These are phyloP conservation scores for Aphrocallistes beatrix DNA, from an alignment of 37 sponge, comb jelly and placozoan genomes.

Conservation along the genomic window DNA sequence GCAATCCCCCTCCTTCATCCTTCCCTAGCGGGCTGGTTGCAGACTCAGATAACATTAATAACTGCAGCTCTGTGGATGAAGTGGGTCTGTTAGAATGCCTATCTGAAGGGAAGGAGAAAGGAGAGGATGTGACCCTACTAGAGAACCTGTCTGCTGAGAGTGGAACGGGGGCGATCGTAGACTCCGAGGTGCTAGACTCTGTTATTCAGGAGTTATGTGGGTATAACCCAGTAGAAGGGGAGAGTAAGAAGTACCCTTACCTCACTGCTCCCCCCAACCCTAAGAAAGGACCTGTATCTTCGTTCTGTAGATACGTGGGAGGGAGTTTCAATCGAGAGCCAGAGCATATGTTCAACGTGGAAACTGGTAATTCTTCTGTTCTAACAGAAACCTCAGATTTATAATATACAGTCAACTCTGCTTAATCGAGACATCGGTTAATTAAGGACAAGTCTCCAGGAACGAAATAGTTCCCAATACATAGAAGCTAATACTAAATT, in stretches of 20 bases:
- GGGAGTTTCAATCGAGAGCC: constrained; percentile 53
- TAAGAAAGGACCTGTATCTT: constrained; percentile 21
- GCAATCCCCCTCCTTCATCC: background rate
- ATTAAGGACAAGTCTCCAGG: too few relatives aligned
- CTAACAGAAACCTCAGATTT: background rate
- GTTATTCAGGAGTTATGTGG: background rate
- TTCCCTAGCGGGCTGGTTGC: background rate
- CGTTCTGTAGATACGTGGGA: constrained; percentile 24
- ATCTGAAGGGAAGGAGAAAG: background rate
- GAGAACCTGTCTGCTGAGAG: background rate
- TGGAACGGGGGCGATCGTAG: background rate
- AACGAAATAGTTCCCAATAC: too few relatives aligned
- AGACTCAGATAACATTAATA: too few relatives aligned
- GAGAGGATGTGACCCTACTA: background rate
- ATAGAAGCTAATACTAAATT: too few relatives aligned
- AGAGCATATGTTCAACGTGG: constrained; percentile 42
- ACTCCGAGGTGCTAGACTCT: background rate
- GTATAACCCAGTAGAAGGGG: too few relatives aligned
- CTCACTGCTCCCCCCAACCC: background rate
- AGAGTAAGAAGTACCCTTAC: constrained; percentile 7
- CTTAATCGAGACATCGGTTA: too few relatives aligned
- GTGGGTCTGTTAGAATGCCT: background rate
- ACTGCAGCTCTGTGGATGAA: background rate
- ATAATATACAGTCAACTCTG: constrained; percentile 25
- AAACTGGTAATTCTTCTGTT: background rate